Evolutionary conservation across 1,140 invertebrate genomes (phyloP).

Genomic region (Drosophila sucinea): DNA sequence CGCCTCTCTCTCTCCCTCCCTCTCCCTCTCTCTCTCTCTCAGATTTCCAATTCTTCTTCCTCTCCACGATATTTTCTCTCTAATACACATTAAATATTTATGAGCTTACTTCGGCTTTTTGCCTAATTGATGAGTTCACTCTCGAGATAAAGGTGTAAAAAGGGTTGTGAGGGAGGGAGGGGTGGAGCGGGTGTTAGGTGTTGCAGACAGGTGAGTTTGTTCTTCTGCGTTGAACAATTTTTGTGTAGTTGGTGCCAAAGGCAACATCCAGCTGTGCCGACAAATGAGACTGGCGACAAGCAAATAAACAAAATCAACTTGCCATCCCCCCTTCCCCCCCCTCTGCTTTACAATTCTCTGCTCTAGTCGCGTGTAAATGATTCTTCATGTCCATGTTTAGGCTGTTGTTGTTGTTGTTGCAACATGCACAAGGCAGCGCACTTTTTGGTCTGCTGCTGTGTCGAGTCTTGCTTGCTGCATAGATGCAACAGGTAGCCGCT

Average conservation of each 20-base stretch:
- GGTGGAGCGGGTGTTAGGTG: constrained; percentile 6
- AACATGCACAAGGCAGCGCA: constrained; percentile 37
- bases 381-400: constrained; percentile 71
- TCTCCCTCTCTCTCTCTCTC: constrained; percentile 12
- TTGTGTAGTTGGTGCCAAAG: constrained; percentile 41
- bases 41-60: constrained; percentile 1
- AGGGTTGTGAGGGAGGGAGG: not conserved
- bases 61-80: constrained; percentile 10
- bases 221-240: constrained; percentile 32
- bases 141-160: constrained; percentile 56
- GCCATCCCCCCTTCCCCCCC: constrained; percentile 9
- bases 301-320: constrained; percentile 79
- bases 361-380: constrained; percentile 74
- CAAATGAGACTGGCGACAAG: constrained; percentile 78
- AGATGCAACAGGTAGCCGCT: constrained; percentile 63
- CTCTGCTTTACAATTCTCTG: constrained; percentile 12
- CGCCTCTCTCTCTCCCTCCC: constrained; percentile 29
- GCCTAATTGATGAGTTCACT: constrained; percentile 71
- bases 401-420: constrained; percentile 38
- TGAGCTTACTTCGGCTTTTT: constrained; percentile 63
- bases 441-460: constrained; percentile 40
- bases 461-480: constrained; percentile 17
- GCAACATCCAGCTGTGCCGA: constrained; percentile 76
- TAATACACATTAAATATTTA: constrained; percentile 74
- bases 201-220: constrained; percentile 24